Evolutionary conservation across 2,888 invertebrate genomes (phyloP).

Genomic region (Macaria notata): DNA sequence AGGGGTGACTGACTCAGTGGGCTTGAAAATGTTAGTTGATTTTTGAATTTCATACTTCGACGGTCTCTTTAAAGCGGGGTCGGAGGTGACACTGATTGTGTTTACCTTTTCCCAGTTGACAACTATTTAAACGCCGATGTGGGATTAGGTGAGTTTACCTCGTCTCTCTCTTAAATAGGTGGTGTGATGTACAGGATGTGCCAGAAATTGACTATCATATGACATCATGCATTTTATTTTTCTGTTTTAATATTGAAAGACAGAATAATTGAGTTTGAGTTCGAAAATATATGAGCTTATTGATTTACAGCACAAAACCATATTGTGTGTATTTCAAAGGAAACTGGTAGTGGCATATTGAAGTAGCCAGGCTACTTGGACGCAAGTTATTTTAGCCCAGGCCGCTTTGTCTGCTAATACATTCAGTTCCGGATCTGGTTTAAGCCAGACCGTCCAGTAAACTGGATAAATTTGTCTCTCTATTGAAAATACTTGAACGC

Average conservation of each 20-base stretch:
- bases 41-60: conserved; percentile 77
- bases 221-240: too few species aligned
- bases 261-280: too few species aligned
- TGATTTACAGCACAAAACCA: too few species aligned
- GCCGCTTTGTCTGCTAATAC: not conserved
- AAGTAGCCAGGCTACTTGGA: not conserved
- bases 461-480: not conserved
- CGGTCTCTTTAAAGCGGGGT: conserved; percentile 57
- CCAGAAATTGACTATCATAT: too few species aligned
- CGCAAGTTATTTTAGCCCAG: not conserved
- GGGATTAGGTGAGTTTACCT: too few species aligned
- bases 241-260: too few species aligned
- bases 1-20: conserved; percentile 72
- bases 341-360: not conserved
- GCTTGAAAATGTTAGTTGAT: conserved; percentile 79
- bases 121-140: not conserved
- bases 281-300: too few species aligned
- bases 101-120: conserved; percentile 41
- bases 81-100: conserved; percentile 47
- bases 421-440: not conserved
- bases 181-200: too few species aligned
- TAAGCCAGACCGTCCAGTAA: not conserved
- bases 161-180: too few species aligned
- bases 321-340: too few species aligned
- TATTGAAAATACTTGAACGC: not conserved